These are phyloP conservation scores for Stegostoma tigrinum DNA, from an alignment of 2,113 vertebrate species.

Conservation along the genomic window DNA sequence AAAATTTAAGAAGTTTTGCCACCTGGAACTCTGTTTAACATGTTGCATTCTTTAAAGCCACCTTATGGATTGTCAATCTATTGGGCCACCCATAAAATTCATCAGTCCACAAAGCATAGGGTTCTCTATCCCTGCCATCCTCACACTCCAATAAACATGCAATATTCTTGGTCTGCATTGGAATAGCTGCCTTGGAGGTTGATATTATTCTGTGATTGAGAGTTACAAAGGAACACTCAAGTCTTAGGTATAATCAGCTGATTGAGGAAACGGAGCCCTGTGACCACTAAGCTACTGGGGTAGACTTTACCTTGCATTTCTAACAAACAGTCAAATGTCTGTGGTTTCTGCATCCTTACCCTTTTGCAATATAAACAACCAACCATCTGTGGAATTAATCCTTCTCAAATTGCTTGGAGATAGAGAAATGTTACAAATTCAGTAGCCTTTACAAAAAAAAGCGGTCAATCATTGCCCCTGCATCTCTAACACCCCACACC, in stretches of 20 bases:
- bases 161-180: background rate
- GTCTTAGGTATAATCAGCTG: background rate
- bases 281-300: background rate
- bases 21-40: background rate
- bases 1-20: background rate
- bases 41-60: background rate
- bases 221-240: background rate
- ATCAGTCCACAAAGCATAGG: background rate
- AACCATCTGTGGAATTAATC: background rate
- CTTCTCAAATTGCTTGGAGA: background rate
- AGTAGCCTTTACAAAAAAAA: background rate
- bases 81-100: background rate
- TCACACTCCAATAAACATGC: background rate
- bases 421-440: conserved; percentile 38
- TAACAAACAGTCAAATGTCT: conserved; percentile 12
- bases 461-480: background rate
- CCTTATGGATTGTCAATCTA: background rate
- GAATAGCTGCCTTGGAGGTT: background rate
- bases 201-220: background rate
- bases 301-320: background rate
- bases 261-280: background rate
- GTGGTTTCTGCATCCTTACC: conserved; percentile 18
- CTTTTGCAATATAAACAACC: conserved; percentile 2
- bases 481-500: background rate
- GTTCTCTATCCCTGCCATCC: background rate